phyloP scores from a whole-genome alignment of 2,113 vertebrate species.

The Colinus virginianus region DNA sequence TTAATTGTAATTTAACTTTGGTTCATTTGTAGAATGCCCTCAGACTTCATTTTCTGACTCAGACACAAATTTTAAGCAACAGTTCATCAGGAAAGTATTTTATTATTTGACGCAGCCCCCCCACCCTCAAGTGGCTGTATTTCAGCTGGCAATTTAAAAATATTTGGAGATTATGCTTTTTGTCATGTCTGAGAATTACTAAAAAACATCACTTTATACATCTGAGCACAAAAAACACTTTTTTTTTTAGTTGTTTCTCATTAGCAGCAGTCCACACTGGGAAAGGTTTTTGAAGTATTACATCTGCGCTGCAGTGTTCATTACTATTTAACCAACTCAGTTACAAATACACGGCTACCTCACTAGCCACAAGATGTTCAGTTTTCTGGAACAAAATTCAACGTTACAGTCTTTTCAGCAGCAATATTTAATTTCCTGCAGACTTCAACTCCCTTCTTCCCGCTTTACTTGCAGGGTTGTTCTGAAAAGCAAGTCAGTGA shows the following conservation, averaged over 20 bases:
- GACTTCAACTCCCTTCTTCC: neutral
- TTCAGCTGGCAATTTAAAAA: neutral
- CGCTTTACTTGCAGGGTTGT: neutral
- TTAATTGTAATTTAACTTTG: neutral
- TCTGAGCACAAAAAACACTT: neutral
- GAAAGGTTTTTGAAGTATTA: neutral
- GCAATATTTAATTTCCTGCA: neutral
- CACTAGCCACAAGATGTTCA: neutral
- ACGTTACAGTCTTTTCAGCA: neutral
- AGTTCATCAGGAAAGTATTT: neutral
- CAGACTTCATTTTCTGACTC: neutral
- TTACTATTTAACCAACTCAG: neutral
- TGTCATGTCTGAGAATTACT: neutral
- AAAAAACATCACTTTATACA: neutral
- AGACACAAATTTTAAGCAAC: slow-evolving; percentile 13
- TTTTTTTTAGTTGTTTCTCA: neutral
- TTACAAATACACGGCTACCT: neutral
- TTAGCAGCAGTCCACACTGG: neutral
- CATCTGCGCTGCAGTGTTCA: neutral
- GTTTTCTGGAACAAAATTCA: neutral
- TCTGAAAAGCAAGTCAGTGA: neutral
- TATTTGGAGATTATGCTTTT: neutral
- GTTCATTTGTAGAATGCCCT: neutral
- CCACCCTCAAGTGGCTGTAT: neutral
- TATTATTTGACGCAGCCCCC: neutral